phyloP scores from a whole-genome alignment of 1,140 invertebrate genomes.

The Lamellibrachia luymesi region DNA sequence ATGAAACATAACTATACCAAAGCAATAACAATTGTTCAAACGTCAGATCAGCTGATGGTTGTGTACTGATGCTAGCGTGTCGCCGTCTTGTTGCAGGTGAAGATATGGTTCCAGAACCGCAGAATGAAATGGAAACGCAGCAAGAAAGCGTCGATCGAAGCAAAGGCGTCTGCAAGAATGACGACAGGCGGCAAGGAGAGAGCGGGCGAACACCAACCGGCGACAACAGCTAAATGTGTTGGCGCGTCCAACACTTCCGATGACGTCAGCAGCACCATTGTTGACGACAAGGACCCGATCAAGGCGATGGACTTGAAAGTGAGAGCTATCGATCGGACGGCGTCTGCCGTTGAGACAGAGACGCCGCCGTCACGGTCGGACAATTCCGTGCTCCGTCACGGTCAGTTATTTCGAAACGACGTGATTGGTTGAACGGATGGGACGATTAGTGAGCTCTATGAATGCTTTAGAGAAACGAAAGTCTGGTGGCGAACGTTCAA shows the following conservation, averaged over 20 bases:
- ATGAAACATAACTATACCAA: too few relatives aligned
- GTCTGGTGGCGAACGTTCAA: not conserved
- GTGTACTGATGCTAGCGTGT: not conserved
- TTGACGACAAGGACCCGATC: not conserved
- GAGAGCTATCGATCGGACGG: not conserved
- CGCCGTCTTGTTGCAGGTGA: slow-evolving; percentile 63
- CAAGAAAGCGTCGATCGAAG: slow-evolving; percentile 47
- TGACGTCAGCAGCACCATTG: not conserved
- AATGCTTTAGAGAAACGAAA: not conserved
- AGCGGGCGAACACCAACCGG: not conserved
- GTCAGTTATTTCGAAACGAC: not conserved
- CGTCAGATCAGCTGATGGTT: too few relatives aligned
- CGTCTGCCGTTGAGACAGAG: not conserved
- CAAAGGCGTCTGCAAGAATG: slow-evolving; percentile 21
- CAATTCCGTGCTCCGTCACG: not conserved
- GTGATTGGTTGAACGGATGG: not conserved
- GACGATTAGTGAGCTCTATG: not conserved
- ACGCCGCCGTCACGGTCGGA: not conserved
- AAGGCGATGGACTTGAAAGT: slow-evolving; percentile 4
- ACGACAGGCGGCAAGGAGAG: not conserved
- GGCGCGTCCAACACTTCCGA: not conserved
- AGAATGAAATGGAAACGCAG: slow-evolving; percentile 94
- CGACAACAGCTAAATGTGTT: not conserved
- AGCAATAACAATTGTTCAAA: too few relatives aligned
- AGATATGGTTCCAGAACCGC: slow-evolving; percentile 72